phyloP scores from a whole-genome alignment of 2,888 invertebrate genomes.

The Asteroscopus sphinx region DNA sequence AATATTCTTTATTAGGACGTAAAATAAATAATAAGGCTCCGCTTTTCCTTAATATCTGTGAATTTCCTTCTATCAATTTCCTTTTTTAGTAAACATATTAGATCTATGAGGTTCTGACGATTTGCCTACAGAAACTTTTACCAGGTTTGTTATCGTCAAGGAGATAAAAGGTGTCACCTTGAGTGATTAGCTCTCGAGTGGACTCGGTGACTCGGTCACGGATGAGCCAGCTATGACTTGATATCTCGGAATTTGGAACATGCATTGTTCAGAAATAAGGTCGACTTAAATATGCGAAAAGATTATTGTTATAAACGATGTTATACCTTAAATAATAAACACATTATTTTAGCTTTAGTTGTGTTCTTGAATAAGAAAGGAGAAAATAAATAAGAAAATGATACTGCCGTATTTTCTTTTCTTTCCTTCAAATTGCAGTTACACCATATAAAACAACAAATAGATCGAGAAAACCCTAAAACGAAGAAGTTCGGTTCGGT shows the following conservation, averaged over 20 bases:
- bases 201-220: conserved; percentile 44
- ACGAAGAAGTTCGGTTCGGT: too few relatives aligned
- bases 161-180: conserved; percentile 38
- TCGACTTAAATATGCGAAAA: conserved; percentile 10
- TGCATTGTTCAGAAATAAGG: conserved; percentile 36
- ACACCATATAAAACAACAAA: too few relatives aligned
- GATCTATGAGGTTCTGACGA: background rate
- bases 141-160: conserved; percentile 16
- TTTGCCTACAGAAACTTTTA: conserved; percentile 7
- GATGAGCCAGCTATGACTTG: conserved; percentile 27
- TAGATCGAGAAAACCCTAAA: too few relatives aligned
- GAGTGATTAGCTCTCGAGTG: conserved; percentile 46
- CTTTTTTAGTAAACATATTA: too few relatives aligned
- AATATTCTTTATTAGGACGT: conserved; percentile 14
- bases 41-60: conserved; percentile 13
- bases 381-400: too few relatives aligned
- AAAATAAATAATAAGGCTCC: conserved; percentile 18
- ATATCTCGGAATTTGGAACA: conserved; percentile 55
- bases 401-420: too few relatives aligned
- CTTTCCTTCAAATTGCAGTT: too few relatives aligned
- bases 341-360: background rate
- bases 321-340: background rate
- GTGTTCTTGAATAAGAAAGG: background rate
- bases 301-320: background rate
- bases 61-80: conserved; percentile 2